Percentiles rank a stretch among this genome's conserved stretches.
phyloP scores from a whole-genome alignment of 2,797 vertebrate species.

The Coregonus ussuriensis region DNA sequence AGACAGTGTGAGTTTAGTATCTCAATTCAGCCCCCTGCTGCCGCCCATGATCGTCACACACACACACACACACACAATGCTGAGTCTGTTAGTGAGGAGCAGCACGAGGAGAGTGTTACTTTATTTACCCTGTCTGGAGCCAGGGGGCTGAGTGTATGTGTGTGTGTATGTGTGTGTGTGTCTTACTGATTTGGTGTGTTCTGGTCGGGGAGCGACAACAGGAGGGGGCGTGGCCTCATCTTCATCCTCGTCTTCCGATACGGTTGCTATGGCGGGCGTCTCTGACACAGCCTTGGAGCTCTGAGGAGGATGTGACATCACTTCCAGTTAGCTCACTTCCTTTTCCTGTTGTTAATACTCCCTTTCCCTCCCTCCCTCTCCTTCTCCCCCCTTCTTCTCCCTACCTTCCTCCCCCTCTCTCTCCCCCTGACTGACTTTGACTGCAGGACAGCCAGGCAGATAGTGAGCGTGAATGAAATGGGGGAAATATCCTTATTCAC shows the following conservation, averaged over 20 bases:
- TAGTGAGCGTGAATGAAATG: constrained; percentile 21
- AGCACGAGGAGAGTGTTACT: constrained; percentile 1
- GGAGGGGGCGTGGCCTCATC: constrained; percentile 88
- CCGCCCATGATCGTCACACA: not conserved
- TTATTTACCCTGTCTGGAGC: constrained; percentile 9
- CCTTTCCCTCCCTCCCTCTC: no score
- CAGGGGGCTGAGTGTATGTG: constrained; percentile 10
- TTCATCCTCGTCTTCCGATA: constrained; percentile 90
- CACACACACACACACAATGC: not conserved
- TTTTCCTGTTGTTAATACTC: not conserved
- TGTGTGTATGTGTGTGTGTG: constrained; percentile 11
- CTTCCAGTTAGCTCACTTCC: constrained; percentile 14
- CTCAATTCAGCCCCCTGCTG: not conserved
- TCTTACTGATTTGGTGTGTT: constrained; percentile 95
- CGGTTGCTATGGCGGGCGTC: constrained; percentile 85
- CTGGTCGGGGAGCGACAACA: constrained; percentile 89
- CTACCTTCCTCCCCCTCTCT: not conserved
- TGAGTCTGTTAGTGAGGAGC: not conserved
- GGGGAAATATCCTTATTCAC: constrained; percentile 72
- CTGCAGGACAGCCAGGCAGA: constrained; percentile 37
- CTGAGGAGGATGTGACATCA: constrained; percentile 64
- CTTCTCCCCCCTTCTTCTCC: no score
- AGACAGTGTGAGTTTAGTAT: no score
- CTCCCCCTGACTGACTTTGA: constrained; percentile 31
- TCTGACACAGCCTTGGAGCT: constrained; percentile 88